Conservation (phyloP, 2,888 invertebrate genomes). For the Cephus pulcher region DNA sequence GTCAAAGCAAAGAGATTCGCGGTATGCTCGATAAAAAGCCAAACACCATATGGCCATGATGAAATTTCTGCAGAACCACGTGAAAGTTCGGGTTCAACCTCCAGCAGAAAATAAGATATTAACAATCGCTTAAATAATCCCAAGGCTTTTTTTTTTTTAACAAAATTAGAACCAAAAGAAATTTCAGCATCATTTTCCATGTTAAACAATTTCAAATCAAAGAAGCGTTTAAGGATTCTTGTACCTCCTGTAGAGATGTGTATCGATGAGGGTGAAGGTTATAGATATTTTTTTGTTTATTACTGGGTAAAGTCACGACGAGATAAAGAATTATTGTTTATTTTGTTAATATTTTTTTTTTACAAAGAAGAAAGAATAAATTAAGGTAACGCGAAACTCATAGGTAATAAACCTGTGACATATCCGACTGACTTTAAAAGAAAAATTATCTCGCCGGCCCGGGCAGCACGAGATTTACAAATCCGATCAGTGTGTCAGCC, state of each 20-base stretch:
- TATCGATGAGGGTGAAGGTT: neutral
- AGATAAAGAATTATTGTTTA: constrained; percentile 31
- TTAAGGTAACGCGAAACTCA: neutral
- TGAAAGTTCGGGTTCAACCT: neutral
- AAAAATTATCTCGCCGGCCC: constrained; percentile 29
- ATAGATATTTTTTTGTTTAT: constrained; percentile 30
- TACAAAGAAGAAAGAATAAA: neutral
- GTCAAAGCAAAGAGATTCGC: neutral
- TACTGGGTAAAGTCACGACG: constrained; percentile 2
- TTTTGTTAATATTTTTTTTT: constrained; percentile 41
- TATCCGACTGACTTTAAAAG: constrained; percentile 38
- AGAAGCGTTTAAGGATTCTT: neutral
- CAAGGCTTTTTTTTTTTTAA: no score
- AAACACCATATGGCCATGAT: neutral
- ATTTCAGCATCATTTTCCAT: neutral
- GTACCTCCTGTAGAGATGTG: neutral
- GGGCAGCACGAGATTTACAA: constrained; percentile 3
- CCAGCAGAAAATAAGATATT: neutral
- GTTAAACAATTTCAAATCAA: neutral
- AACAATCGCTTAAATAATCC: neutral
- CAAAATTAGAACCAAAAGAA: neutral
- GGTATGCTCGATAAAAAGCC: neutral
- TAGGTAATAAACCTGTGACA: constrained; percentile 18
- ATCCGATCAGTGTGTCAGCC: neutral
- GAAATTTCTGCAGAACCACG: neutral